phyloP scores from a whole-genome alignment of 1,140 invertebrate genomes.

The Eurosta solidaginis region DNA sequence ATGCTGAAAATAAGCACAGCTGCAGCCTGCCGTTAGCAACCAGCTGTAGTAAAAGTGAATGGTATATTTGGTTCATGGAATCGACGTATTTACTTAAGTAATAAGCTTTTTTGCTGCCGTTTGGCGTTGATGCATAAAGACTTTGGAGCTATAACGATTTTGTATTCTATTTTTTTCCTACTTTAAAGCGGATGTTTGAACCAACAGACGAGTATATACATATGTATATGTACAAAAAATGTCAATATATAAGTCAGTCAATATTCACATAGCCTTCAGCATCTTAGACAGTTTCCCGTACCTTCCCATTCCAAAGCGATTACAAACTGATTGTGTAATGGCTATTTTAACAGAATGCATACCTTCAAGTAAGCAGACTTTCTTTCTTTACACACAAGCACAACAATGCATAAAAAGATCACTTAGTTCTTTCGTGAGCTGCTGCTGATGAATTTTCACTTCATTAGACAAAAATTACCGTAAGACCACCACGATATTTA shows the following conservation, averaged over 20 bases:
- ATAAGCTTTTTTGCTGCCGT: background rate
- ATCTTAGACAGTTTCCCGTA: background rate
- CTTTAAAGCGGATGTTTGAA: background rate
- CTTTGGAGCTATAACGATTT: background rate
- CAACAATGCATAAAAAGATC: background rate
- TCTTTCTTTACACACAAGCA: background rate
- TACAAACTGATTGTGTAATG: background rate
- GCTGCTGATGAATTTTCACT: conserved; percentile 57
- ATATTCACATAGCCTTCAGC: background rate
- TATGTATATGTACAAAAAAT: background rate
- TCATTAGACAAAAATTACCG: conserved; percentile 59
- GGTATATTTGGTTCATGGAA: background rate
- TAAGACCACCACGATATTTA: conserved; percentile 55
- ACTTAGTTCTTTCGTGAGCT: conserved; percentile 4
- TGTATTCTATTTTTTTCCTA: background rate
- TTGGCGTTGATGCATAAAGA: conserved; percentile 6
- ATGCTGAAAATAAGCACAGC: background rate
- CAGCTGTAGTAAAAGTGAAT: background rate
- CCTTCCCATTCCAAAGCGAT: background rate
- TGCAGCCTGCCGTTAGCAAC: background rate
- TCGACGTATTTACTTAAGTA: background rate
- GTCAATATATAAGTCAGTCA: too few relatives aligned
- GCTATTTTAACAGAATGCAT: background rate
- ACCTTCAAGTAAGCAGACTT: background rate
- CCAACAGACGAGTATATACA: background rate